Conservation (phyloP, 2,113 vertebrate genomes). For the Okapia johnstoni region DNA sequence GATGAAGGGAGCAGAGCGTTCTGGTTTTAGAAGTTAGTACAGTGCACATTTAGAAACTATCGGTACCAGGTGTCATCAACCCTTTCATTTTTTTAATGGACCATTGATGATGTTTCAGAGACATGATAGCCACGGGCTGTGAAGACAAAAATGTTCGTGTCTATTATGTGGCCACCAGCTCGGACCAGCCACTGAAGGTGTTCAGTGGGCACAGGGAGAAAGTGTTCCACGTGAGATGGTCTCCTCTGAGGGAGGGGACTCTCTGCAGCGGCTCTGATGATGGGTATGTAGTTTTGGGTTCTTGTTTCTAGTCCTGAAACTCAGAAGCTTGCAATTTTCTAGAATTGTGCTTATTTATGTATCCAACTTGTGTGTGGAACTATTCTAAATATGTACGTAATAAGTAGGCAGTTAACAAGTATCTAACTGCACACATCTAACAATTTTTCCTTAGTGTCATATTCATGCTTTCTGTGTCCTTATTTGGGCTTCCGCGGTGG, state of each 20-base stretch:
- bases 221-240: conserved; percentile 98
- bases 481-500: neutral
- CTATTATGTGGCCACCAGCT: conserved; percentile 97
- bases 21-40: neutral
- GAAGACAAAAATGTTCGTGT: conserved; percentile 97
- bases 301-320: neutral
- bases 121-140: conserved; percentile 98
- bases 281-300: conserved; percentile 80
- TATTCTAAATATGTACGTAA: neutral
- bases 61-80: neutral
- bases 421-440: neutral
- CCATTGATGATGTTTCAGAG: conserved; percentile 79
- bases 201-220: conserved; percentile 95
- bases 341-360: neutral
- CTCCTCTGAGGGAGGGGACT: conserved; percentile 95
- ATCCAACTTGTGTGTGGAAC: neutral
- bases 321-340: neutral
- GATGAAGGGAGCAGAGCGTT: neutral
- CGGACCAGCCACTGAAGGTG: conserved; percentile 95
- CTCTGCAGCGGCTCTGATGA: conserved; percentile 98
- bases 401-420: neutral
- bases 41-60: neutral
- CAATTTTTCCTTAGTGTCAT: neutral
- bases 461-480: neutral
- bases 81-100: neutral